Evolutionary conservation across 2,797 vertebrate genomes (phyloP).

Genomic region (Crotalus adamanteus): DNA sequence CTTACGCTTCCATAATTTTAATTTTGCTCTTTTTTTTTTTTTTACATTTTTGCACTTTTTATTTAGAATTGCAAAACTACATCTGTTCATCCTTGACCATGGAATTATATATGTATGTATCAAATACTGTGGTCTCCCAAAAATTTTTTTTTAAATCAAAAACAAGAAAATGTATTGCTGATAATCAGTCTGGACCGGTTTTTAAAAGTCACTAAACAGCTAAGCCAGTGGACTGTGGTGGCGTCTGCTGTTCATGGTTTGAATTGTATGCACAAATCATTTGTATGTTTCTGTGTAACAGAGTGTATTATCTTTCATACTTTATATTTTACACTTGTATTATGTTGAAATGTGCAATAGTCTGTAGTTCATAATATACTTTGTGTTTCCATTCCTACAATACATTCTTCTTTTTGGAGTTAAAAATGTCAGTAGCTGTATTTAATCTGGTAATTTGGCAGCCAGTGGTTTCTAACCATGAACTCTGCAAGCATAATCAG

Average conservation of each 20-base stretch:
- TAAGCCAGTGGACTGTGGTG: slow-evolving; percentile 77
- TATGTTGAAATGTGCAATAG: slow-evolving; percentile 94
- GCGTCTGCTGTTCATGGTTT: slow-evolving; percentile 75
- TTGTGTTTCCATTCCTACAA: slow-evolving; percentile 71
- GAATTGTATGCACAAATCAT: slow-evolving; percentile 79
- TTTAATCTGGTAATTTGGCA: slow-evolving; percentile 60
- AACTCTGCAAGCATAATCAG: slow-evolving; percentile 63
- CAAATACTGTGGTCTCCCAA: slow-evolving; percentile 82
- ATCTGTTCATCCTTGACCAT: slow-evolving; percentile 80
- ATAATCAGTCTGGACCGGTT: slow-evolving; percentile 79
- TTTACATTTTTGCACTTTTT: slow-evolving; percentile 79
- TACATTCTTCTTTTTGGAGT: slow-evolving; percentile 61
- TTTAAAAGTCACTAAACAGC: slow-evolving; percentile 77
- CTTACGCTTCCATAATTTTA: slow-evolving; percentile 84
- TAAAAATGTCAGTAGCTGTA: slow-evolving; percentile 28
- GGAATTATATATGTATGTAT: slow-evolving; percentile 77
- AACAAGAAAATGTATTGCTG: slow-evolving; percentile 70
- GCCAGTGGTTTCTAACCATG: slow-evolving; percentile 57
- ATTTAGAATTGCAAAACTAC: slow-evolving; percentile 78
- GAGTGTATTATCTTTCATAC: slow-evolving; percentile 71
- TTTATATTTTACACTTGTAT: slow-evolving; percentile 75
- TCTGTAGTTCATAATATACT: slow-evolving; percentile 85
- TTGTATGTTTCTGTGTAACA: slow-evolving; percentile 75
- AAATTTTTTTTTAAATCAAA: slow-evolving; percentile 75
- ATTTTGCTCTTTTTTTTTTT: slow-evolving; percentile 67